Percentiles rank a stretch among this genome's conserved stretches.
These are phyloP conservation scores for Aricia agestis DNA, from an alignment of 1,140 invertebrate species.

Conservation along the genomic window DNA sequence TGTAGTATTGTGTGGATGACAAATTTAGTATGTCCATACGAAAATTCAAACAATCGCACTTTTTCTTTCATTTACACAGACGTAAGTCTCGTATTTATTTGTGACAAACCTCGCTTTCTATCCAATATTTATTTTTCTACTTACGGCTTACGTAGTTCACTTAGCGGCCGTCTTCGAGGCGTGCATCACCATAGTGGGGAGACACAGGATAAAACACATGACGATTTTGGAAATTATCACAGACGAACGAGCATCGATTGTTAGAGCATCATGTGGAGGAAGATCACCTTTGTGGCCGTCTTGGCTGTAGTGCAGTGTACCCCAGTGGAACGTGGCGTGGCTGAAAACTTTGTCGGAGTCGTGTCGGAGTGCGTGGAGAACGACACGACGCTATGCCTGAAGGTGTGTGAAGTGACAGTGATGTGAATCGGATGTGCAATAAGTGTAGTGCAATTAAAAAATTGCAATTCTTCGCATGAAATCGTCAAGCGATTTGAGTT, in stretches of 20 bases:
- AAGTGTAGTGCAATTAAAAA: background rate
- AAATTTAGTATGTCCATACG: constrained; percentile 35
- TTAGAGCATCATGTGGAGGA: constrained; percentile 54
- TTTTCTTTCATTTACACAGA: constrained; percentile 73
- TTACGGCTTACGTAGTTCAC: constrained; percentile 55
- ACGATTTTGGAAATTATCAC: constrained; percentile 65
- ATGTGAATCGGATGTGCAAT: constrained; percentile 35
- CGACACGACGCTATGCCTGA: constrained; percentile 64
- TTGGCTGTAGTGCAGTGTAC: constrained; percentile 52
- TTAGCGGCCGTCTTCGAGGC: constrained; percentile 54
- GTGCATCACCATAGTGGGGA: constrained; percentile 62
- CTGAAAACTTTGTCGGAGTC: constrained; percentile 63
- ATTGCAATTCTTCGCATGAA: background rate
- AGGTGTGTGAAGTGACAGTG: constrained; percentile 56
- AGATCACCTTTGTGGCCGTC: constrained; percentile 49
- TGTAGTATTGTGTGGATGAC: constrained; percentile 15
- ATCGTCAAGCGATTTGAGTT: background rate
- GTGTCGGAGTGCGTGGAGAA: constrained; percentile 64
- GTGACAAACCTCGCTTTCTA: constrained; percentile 71
- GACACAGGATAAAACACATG: constrained; percentile 66
- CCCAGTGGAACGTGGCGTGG: constrained; percentile 59
- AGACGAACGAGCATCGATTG: constrained; percentile 48
- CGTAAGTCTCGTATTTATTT: constrained; percentile 48
- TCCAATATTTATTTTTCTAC: constrained; percentile 73
- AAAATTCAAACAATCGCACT: constrained; percentile 72